These are phyloP conservation scores for Aplysina aerophoba DNA, from an alignment of 37 sponge, comb jelly and placozoan species.

Conservation along the genomic window DNA sequence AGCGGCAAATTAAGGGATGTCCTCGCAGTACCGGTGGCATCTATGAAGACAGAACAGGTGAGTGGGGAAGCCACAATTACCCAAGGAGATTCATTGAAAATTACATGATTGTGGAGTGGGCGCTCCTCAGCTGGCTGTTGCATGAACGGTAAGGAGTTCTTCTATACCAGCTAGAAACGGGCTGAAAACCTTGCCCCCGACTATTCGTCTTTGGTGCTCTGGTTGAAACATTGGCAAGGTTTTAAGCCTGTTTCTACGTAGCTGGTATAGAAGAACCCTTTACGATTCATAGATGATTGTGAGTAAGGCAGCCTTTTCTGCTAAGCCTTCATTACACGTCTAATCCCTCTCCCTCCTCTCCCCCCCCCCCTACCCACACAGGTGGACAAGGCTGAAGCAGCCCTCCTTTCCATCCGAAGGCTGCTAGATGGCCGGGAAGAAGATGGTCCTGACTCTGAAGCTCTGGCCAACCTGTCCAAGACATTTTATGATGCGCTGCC, in stretches of 20 bases:
- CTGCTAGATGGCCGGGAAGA: slow-evolving; percentile 48
- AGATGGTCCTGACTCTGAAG: neutral
- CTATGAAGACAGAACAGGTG: slow-evolving; percentile 72
- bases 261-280: no score
- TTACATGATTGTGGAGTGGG: neutral
- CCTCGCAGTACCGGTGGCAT: slow-evolving; percentile 69
- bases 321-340: no score
- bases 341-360: no score
- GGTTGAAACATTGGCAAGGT: no score
- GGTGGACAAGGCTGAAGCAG: slow-evolving; percentile 85
- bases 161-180: no score
- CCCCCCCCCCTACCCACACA: slow-evolving; percentile 5
- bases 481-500: slow-evolving; percentile 86
- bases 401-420: slow-evolving; percentile 69
- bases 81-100: neutral
- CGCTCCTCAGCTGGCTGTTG: no score
- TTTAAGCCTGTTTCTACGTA: no score
- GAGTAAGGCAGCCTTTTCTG: no score
- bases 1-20: slow-evolving; percentile 75
- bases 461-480: slow-evolving; percentile 39
- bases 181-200: no score
- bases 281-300: no score
- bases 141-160: no score
- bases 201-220: no score
- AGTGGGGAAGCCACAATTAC: neutral